Conservation (phyloP, 1,140 invertebrate species). For the Drosophila persimilis region DNA sequence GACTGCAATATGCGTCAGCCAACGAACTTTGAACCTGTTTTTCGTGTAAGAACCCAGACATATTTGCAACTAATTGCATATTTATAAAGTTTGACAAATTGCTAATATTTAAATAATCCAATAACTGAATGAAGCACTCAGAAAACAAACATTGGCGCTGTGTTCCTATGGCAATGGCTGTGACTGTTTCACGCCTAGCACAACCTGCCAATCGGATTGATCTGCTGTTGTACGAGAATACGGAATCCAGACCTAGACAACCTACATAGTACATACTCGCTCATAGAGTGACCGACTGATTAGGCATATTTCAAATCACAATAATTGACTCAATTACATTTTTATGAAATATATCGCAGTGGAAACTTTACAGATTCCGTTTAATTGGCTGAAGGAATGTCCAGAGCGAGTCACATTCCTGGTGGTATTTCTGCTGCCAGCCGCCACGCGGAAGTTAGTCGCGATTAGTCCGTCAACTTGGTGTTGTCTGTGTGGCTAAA, state of each 20-base stretch:
- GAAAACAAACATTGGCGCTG: constrained; percentile 23
- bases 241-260: constrained; percentile 10
- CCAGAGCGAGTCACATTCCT: constrained; percentile 18
- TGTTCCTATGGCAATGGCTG: background rate
- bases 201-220: constrained; percentile 7
- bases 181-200: background rate
- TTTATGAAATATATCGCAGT: constrained; percentile 15
- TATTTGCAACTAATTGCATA: constrained; percentile 34
- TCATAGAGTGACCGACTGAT: constrained; percentile 1
- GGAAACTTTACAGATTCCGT: constrained; percentile 18
- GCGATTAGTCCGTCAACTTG: background rate
- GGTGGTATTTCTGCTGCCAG: constrained; percentile 22
- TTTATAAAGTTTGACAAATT: constrained; percentile 25
- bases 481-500: constrained; percentile 18
- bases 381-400: constrained; percentile 48
- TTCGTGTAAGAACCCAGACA: constrained; percentile 6
- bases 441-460: constrained; percentile 34
- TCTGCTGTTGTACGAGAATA: background rate
- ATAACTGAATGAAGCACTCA: constrained; percentile 25
- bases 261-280: too few species aligned
- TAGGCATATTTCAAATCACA: constrained; percentile 1
- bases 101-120: constrained; percentile 34
- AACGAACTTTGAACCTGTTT: constrained; percentile 62
- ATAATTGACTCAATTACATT: constrained; percentile 38
- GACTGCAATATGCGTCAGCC: constrained; percentile 19